Percentiles rank a stretch among this genome's conserved stretches.
phyloP scores from a whole-genome alignment of 2,888 invertebrate species.

The Crepidodera aurea region DNA sequence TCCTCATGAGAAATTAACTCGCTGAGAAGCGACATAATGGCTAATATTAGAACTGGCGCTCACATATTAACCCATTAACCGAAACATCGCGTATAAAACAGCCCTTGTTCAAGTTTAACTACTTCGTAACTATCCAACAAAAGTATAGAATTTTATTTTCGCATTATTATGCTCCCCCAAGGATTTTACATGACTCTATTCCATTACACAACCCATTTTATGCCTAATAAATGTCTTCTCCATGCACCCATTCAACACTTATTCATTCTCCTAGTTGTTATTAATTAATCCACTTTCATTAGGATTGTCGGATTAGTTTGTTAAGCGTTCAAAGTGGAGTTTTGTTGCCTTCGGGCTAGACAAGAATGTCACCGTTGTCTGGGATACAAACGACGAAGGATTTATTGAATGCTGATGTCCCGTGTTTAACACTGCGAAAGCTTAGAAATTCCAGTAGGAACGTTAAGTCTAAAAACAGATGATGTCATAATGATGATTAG shows the following conservation, averaged over 20 bases:
- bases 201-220: constrained; percentile 10
- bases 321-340: constrained; percentile 3
- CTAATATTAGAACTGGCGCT: too few relatives aligned
- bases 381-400: constrained; percentile 2
- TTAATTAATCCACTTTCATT: constrained; percentile 14
- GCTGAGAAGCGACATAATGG: too few relatives aligned
- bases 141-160: constrained; percentile 1
- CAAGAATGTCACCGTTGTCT: constrained; percentile 10
- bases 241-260: constrained; percentile 4
- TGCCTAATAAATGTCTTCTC: constrained; percentile 14
- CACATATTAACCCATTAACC: too few relatives aligned
- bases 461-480: neutral
- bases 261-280: constrained; percentile 9
- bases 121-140: constrained; percentile 12
- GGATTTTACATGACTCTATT: constrained; percentile 4
- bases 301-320: constrained; percentile 11
- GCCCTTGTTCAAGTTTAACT: constrained; percentile 1
- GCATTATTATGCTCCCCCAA: constrained; percentile 5
- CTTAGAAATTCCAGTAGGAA: neutral
- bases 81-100: neutral
- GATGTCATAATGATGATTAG: too few relatives aligned
- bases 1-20: too few relatives aligned
- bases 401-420: constrained; percentile 14
- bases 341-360: constrained; percentile 8
- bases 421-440: neutral